Base-by-base conservation (phyloP, 2,888 invertebrate genomes). In the Tachina lurida region DNA sequence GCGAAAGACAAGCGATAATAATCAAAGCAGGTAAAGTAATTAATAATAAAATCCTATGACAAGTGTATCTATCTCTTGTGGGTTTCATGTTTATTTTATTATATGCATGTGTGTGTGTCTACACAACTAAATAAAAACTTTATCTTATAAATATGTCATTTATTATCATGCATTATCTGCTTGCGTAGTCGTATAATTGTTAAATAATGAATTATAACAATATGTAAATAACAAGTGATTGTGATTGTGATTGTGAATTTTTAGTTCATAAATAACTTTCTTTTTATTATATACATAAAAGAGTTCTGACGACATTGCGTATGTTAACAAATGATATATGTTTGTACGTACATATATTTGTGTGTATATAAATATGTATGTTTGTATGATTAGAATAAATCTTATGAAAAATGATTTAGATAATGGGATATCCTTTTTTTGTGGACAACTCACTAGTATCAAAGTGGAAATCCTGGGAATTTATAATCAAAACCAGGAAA, bases 21-120 rank as follows among this genome's bases (percentile, higher is more conserved):
- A 81, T 86, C 80, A 74, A 77, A 74, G 22, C 63, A 70, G 73
- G 63, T 77, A 77, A 84, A 68, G 80, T 86, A 86, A 86, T 86
- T 86, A 84, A 84, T 86, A 84, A 84, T 71, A 56, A 74, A 84
- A 76, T 77, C 31, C 58, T 54, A 81, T 84, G 84, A 73, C 74
- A 63, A 70, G 58, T 71, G 43, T 63, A 41, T 60, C 13, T 67
- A 8, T 47, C 31, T 31, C 2, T 31, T 31, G 2, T 45, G 31
- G 31, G 49, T 12, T 71, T 47, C 58, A 2, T 5, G 39, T 41
- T n/a, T 71, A n/a, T 73, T 71, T 65, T 52, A 58, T 62, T 70
- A 31, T 47, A 31, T 17, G 45, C 45, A 15, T 58, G 73, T 41
- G 17, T 47, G 22, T 65, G 31, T 62, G 76, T 65, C 39, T 52